A percentile compares a stretch with the other conserved stretches of the same genome.
Conservation (phyloP, 2,888 invertebrate genomes). For the Polydrusus tereticollis region DNA sequence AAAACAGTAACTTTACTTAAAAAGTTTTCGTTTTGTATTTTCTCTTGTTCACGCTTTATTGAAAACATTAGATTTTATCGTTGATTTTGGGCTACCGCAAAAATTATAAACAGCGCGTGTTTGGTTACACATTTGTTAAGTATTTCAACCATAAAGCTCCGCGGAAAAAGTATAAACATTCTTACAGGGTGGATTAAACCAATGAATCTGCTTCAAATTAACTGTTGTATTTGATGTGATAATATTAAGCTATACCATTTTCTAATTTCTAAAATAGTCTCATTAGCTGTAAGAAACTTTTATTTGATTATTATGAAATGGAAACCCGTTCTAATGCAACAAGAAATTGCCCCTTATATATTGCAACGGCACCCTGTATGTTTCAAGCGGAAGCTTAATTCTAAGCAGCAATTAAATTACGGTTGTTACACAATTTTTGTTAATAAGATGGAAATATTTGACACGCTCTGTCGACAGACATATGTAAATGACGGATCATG, state of each 20-base stretch:
- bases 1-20: conserved; percentile 2
- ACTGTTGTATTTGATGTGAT: too few relatives aligned
- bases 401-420: conserved; percentile 11
- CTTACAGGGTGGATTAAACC: too few relatives aligned
- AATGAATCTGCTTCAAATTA: too few relatives aligned
- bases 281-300: too few relatives aligned
- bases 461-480: conserved; percentile 3
- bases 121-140: not conserved
- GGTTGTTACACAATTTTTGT: conserved; percentile 11
- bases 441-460: conserved; percentile 15
- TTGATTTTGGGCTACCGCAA: conserved; percentile 18
- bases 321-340: too few relatives aligned
- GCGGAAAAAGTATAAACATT: too few relatives aligned
- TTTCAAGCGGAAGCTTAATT: conserved; percentile 6
- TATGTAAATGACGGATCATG: not conserved
- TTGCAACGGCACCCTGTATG: not conserved
- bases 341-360: too few relatives aligned
- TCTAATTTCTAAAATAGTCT: too few relatives aligned
- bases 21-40: conserved; percentile 11
- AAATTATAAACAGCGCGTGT: conserved; percentile 9
- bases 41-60: conserved; percentile 28
- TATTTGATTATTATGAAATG: too few relatives aligned
- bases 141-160: not conserved
- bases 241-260: too few relatives aligned
- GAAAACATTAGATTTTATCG: conserved; percentile 24